These are phyloP conservation scores for Platygyra sinensis DNA, from an alignment of 64 coral and sea anemone species.

Conservation along the genomic window DNA sequence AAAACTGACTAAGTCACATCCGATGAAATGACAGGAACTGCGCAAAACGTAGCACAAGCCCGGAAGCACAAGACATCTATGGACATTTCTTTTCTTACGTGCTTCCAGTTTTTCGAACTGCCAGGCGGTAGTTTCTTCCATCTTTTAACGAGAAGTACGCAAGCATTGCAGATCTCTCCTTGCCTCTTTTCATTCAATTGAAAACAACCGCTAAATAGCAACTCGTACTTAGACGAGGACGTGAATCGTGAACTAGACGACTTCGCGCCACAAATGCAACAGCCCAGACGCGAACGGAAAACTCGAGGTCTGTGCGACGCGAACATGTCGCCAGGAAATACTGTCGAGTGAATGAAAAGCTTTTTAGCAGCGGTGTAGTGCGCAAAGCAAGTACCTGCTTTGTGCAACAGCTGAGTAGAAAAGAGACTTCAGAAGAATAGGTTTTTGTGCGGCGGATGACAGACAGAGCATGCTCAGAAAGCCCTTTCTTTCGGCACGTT, in stretches of 20 bases:
- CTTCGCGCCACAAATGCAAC: conserved; percentile 98
- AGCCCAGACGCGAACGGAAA: conserved; percentile 87
- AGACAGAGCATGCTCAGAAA: conserved; percentile 30
- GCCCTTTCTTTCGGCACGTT: conserved; percentile 42
- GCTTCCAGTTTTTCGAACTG: conserved; percentile 91
- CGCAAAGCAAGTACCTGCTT: conserved; percentile 55
- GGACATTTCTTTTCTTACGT: conserved; percentile 58
- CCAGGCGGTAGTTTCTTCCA: conserved; percentile 90
- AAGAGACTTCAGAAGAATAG: conserved; percentile 17
- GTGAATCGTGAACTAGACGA: conserved; percentile 98
- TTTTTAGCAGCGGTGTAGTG: conserved; percentile 26
- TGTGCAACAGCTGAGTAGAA: conserved; percentile 14
- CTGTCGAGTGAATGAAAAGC: not conserved
- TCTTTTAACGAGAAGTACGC: conserved; percentile 92
- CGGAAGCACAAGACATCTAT: not conserved
- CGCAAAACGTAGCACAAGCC: conserved; percentile 4
- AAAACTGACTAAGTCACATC: not conserved
- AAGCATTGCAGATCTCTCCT: conserved; percentile 98
- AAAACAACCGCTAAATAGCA: conserved; percentile 93
- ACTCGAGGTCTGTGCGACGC: conserved; percentile 86
- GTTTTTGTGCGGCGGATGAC: conserved; percentile 8
- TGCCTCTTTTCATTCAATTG: conserved; percentile 67
- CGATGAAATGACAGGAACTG: conserved; percentile 9
- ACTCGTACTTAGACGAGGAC: conserved; percentile 89
- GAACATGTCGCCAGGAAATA: conserved; percentile 69